These are phyloP conservation scores for Hirudo medicinalis DNA, from an alignment of 1,140 invertebrate genomes.

Conservation along the genomic window DNA sequence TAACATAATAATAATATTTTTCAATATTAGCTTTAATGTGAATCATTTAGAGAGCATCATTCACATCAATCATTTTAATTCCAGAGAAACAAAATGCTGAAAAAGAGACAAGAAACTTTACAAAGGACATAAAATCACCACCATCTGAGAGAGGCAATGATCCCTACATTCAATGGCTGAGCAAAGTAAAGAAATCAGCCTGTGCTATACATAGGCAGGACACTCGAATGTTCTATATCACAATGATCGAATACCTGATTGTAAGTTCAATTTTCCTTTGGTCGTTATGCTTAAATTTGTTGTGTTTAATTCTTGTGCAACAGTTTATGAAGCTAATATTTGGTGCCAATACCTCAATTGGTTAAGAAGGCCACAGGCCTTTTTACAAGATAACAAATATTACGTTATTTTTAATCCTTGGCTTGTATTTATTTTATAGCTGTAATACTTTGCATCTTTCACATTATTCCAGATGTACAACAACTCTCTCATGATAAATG, in stretches of 20 bases:
- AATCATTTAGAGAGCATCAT: too few species aligned
- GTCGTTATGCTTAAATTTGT: background rate
- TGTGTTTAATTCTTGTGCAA: background rate
- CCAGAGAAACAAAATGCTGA: constrained; percentile 1
- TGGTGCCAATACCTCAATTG: too few species aligned
- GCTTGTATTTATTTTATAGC: too few species aligned
- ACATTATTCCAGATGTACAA: constrained; percentile 28
- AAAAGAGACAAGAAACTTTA: background rate
- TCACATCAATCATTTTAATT: too few species aligned
- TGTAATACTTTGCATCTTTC: background rate
- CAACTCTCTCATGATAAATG: constrained; percentile 28
- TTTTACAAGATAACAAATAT: too few species aligned
- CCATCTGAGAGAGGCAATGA: constrained; percentile 15
- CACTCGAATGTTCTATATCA: constrained; percentile 19
- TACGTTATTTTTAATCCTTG: too few species aligned
- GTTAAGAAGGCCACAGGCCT: too few species aligned
- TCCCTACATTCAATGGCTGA: constrained; percentile 27
- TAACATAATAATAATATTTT: too few species aligned
- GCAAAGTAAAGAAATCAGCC: constrained; percentile 19
- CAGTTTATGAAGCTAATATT: too few species aligned
- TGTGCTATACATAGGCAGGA: constrained; percentile 23
- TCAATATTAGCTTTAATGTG: too few species aligned
- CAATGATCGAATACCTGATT: constrained; percentile 21
- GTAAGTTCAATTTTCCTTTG: constrained; percentile 15
- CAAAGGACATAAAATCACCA: background rate